These are phyloP conservation scores for Erethizon dorsatum DNA, from an alignment of 2,797 vertebrate species.

Conservation along the genomic window DNA sequence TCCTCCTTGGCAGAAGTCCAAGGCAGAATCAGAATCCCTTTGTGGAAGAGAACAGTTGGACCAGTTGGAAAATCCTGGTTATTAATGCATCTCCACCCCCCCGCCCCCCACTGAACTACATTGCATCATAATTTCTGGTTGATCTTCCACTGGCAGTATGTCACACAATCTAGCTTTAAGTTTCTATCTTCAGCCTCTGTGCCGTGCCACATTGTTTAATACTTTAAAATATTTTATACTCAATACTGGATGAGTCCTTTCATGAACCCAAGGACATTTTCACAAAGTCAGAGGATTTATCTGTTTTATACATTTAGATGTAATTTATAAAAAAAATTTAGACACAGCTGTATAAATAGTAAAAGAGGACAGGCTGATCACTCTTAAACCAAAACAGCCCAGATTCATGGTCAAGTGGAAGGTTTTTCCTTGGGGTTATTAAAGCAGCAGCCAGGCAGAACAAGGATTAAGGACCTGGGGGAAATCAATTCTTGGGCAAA, in stretches of 20 bases:
- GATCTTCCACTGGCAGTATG: background rate
- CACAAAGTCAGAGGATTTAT: constrained; percentile 22
- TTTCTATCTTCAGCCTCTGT: background rate
- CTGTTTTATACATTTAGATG: constrained; percentile 22
- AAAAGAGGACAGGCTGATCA: background rate
- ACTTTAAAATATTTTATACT: background rate
- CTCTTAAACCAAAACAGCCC: background rate
- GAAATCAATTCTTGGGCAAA: background rate
- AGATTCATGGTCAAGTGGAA: background rate
- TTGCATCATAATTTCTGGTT: background rate
- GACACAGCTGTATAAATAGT: background rate
- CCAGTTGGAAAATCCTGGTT: background rate
- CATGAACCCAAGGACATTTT: background rate
- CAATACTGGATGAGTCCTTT: background rate
- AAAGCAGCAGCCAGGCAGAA: background rate
- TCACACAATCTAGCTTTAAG: background rate
- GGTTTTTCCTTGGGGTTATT: rapidly evolving
- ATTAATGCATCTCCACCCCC: background rate
- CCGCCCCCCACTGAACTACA: background rate
- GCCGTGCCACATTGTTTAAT: background rate
- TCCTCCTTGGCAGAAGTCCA: background rate
- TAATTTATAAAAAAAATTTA: background rate
- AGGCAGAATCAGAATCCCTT: background rate
- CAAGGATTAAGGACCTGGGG: background rate
- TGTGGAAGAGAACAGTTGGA: background rate